phyloP scores from a whole-genome alignment of 2,888 invertebrate species.

The Escarpia spicata region DNA sequence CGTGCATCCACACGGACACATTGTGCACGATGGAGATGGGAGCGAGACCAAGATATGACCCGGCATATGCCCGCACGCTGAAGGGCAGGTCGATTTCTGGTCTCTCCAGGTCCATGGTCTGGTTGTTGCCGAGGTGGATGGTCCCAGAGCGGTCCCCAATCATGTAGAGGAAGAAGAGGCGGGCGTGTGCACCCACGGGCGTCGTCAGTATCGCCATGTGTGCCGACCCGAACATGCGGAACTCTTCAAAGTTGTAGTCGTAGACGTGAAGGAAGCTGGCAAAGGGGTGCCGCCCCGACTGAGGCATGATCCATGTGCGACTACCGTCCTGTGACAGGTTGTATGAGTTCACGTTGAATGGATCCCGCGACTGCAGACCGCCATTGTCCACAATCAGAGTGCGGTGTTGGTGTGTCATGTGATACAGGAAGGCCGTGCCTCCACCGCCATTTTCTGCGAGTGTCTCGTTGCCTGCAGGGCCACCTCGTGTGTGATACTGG shows the following conservation, averaged over 20 bases:
- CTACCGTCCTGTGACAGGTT: slow-evolving; percentile 47
- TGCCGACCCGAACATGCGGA: slow-evolving; percentile 50
- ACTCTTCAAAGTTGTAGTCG: slow-evolving; percentile 47
- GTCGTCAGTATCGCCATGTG: slow-evolving; percentile 47
- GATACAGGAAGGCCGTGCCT: slow-evolving; percentile 50
- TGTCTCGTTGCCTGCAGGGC: slow-evolving; percentile 37
- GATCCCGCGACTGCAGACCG: slow-evolving; percentile 42
- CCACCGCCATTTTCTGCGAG: slow-evolving; percentile 49
- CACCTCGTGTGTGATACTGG: slow-evolving; percentile 47
- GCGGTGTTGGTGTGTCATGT: slow-evolving; percentile 46
- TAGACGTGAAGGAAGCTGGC: slow-evolving; percentile 42
- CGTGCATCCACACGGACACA: slow-evolving; percentile 52
- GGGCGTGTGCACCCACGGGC: slow-evolving; percentile 41
- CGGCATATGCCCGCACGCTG: slow-evolving; percentile 47
- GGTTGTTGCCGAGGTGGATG: slow-evolving; percentile 49
- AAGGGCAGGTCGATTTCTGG: slow-evolving; percentile 50
- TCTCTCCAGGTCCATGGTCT: slow-evolving; percentile 47
- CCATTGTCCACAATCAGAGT: slow-evolving; percentile 50
- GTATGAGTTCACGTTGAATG: slow-evolving; percentile 41
- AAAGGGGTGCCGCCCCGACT: slow-evolving; percentile 46
- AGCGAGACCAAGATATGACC: slow-evolving; percentile 47
- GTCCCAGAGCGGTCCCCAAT: slow-evolving; percentile 55
- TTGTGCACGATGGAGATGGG: slow-evolving; percentile 49
- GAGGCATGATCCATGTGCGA: slow-evolving; percentile 49
- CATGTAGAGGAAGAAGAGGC: slow-evolving; percentile 52